Evolutionary conservation across 1,140 invertebrate genomes (phyloP).

Genomic region (Zaprionus kolodkinae): DNA sequence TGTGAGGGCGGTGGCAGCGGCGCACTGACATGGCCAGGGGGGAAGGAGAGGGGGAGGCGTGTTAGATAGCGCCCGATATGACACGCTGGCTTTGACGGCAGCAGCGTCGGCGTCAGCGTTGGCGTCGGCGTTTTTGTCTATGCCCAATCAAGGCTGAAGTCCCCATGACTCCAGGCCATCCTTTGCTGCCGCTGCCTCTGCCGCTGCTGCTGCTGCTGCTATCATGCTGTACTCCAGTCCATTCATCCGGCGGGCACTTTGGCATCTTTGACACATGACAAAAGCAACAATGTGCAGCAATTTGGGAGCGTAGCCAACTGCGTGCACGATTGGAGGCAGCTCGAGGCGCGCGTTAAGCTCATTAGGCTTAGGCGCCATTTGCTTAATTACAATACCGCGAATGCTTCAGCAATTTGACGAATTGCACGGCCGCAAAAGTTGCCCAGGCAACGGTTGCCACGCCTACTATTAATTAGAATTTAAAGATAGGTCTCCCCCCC

Average conservation of each 20-base stretch:
- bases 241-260: conserved; percentile 49
- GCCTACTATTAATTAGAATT: conserved; percentile 35
- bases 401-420: conserved; percentile 21
- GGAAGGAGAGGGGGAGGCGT: conserved; percentile 17
- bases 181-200: conserved; percentile 18
- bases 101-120: conserved; percentile 30
- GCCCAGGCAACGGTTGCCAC: conserved; percentile 17
- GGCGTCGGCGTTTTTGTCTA: conserved; percentile 62
- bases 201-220: background rate
- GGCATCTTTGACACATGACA: conserved; percentile 51
- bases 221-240: conserved; percentile 27
- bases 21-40: background rate
- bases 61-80: conserved; percentile 61
- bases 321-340: background rate
- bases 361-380: conserved; percentile 41
- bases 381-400: conserved; percentile 43
- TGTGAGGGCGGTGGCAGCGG: background rate
- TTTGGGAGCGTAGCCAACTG: conserved; percentile 10
- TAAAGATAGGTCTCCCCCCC: background rate
- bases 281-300: conserved; percentile 49
- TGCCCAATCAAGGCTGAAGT: conserved; percentile 64
- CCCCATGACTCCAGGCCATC: conserved; percentile 38
- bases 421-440: conserved; percentile 5
- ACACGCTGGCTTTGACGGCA: conserved; percentile 64
- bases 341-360: conserved; percentile 35